Evolutionary conservation across 2,888 invertebrate genomes (phyloP).

Genomic region (Hyles lineata): DNA sequence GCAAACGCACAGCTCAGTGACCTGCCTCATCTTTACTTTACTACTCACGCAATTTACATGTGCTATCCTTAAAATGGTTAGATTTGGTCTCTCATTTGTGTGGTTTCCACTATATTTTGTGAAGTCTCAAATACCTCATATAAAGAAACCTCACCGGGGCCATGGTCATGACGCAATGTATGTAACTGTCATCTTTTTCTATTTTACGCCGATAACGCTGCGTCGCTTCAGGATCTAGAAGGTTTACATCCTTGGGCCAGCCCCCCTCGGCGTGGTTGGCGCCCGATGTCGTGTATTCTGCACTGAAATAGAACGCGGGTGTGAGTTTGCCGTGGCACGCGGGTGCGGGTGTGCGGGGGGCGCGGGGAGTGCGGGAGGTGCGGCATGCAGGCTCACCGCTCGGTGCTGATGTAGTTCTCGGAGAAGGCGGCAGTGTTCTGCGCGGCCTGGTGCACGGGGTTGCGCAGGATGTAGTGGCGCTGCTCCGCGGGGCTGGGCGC

Average conservation of each 20-base stretch:
- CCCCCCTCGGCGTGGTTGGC: constrained; percentile 92
- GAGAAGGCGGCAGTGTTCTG: constrained; percentile 74
- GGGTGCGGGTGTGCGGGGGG: no score
- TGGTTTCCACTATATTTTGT: no score
- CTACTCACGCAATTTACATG: no score
- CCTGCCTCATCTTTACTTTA: neutral
- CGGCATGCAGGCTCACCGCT: constrained; percentile 57
- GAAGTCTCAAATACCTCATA: neutral
- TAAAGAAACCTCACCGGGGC: constrained; percentile 55
- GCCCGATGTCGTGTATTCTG: constrained; percentile 84
- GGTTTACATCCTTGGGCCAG: constrained; percentile 91
- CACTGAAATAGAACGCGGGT: constrained; percentile 60
- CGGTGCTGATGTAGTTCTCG: constrained; percentile 84
- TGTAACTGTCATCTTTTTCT: constrained; percentile 92
- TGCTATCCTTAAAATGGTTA: no score
- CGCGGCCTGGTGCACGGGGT: constrained; percentile 79
- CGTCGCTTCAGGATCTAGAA: constrained; percentile 88
- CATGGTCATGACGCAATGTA: constrained; percentile 86
- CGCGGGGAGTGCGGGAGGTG: neutral
- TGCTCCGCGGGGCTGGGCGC: constrained; percentile 58
- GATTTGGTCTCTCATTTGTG: no score
- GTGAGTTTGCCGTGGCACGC: neutral
- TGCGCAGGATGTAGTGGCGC: constrained; percentile 70
- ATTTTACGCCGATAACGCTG: constrained; percentile 90
- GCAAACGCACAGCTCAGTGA: constrained; percentile 32